Conservation (phyloP, 2,113 vertebrate species). For the Eulemur macaco region DNA sequence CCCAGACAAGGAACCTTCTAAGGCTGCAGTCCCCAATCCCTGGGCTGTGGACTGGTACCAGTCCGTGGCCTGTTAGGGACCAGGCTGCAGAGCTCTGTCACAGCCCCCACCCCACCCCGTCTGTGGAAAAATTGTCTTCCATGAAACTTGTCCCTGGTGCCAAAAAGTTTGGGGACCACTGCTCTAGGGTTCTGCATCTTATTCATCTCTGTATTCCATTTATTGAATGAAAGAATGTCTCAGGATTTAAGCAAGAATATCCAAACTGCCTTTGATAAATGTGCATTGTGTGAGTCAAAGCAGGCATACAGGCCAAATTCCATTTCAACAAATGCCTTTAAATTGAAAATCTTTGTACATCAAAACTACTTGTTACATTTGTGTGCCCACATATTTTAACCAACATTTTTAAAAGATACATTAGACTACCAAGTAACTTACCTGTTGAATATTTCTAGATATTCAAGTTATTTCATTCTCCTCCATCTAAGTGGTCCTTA, state of each 20-base stretch:
- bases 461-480: slow-evolving; percentile 37
- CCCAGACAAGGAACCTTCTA: not conserved
- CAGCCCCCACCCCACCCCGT: too few relatives aligned
- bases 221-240: slow-evolving; percentile 41
- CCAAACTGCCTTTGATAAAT: slow-evolving; percentile 34
- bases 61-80: too few relatives aligned
- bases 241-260: slow-evolving; percentile 36
- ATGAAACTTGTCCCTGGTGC: too few relatives aligned
- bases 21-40: too few relatives aligned
- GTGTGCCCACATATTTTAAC: not conserved
- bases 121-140: too few relatives aligned
- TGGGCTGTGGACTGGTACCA: too few relatives aligned
- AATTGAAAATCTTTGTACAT: not conserved
- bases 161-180: too few relatives aligned
- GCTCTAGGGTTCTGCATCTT: not conserved
- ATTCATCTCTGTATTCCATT: not conserved
- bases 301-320: not conserved
- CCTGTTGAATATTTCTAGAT: not conserved
- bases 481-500: slow-evolving; percentile 25
- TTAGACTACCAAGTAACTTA: slow-evolving; percentile 37
- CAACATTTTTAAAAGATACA: slow-evolving; percentile 38
- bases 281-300: slow-evolving; percentile 24
- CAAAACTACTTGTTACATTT: slow-evolving; percentile 14
- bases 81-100: not conserved
- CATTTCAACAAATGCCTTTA: slow-evolving; percentile 35